Evolutionary conservation across 2,888 invertebrate species (phyloP).

Genomic region (Melinopterus prodromus): DNA sequence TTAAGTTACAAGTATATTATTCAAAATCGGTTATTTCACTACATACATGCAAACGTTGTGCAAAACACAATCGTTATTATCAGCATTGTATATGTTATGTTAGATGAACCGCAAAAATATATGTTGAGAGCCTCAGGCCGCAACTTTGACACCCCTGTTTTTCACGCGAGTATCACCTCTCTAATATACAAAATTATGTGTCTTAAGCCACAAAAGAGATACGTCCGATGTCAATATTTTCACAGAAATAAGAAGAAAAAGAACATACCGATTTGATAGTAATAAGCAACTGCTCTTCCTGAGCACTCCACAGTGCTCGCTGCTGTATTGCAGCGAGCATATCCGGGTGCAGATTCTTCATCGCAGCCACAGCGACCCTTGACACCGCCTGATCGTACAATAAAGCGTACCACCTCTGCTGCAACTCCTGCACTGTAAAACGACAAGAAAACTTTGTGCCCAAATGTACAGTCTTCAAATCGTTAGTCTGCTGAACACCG

Average conservation of each 20-base stretch:
- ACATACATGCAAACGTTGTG: too few relatives aligned
- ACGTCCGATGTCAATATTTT: too few relatives aligned
- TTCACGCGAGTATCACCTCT: too few relatives aligned
- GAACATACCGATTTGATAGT: constrained; percentile 78
- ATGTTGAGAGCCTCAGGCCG: too few relatives aligned
- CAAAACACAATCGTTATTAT: too few relatives aligned
- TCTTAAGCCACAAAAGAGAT: too few relatives aligned
- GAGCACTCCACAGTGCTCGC: constrained; percentile 87
- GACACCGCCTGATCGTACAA: constrained; percentile 96
- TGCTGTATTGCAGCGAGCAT: constrained; percentile 86
- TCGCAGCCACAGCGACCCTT: constrained; percentile 88
- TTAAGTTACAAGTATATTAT: too few relatives aligned
- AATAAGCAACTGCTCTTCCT: constrained; percentile 87
- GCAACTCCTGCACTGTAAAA: constrained; percentile 92
- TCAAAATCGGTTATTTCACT: too few relatives aligned
- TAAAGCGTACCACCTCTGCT: constrained; percentile 95
- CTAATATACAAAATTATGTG: too few relatives aligned
- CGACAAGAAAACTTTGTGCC: constrained; percentile 96
- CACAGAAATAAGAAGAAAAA: not conserved
- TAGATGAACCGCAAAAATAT: too few relatives aligned
- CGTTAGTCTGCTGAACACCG: constrained; percentile 90
- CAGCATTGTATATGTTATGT: too few relatives aligned
- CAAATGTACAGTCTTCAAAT: constrained; percentile 82
- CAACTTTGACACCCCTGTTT: too few relatives aligned
- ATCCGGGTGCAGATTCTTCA: constrained; percentile 93